phyloP scores from a whole-genome alignment of 1,140 invertebrate genomes.

The Drosophila ogumai region DNA sequence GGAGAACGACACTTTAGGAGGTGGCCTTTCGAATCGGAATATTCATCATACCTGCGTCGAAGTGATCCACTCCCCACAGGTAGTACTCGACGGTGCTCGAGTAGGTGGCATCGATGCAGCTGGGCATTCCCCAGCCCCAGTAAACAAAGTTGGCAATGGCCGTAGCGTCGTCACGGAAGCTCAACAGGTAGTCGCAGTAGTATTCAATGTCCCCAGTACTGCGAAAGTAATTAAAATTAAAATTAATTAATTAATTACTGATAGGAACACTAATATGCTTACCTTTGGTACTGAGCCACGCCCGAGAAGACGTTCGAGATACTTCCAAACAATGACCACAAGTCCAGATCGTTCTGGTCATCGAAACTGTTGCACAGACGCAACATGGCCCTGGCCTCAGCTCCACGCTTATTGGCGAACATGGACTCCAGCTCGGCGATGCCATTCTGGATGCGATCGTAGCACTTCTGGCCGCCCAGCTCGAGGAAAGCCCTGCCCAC shows the following conservation, averaged over 20 bases:
- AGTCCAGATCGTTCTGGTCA: constrained; percentile 73
- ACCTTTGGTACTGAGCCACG: constrained; percentile 74
- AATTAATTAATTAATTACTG: background rate
- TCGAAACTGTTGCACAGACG: constrained; percentile 81
- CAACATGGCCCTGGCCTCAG: constrained; percentile 75
- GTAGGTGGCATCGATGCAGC: constrained; percentile 68
- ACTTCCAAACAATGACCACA: constrained; percentile 72
- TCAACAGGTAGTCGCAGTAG: constrained; percentile 62
- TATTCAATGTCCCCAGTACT: constrained; percentile 59
- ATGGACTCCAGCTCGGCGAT: constrained; percentile 85
- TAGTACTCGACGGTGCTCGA: constrained; percentile 60
- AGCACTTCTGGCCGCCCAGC: constrained; percentile 83
- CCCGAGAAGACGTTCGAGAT: constrained; percentile 76
- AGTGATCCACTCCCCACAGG: constrained; percentile 40
- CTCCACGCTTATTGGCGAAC: constrained; percentile 64
- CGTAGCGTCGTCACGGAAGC: constrained; percentile 55
- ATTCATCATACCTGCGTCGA: constrained; percentile 53
- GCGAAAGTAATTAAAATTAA: background rate
- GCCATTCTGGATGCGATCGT: constrained; percentile 85
- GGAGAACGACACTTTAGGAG: background rate
- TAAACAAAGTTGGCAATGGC: constrained; percentile 74
- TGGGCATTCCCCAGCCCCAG: constrained; percentile 35
- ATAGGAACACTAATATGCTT: background rate
- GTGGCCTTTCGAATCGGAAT: background rate
- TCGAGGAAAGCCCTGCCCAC: constrained; percentile 56